Percentiles rank a stretch among this genome's conserved stretches.
Conservation (phyloP, 2,888 invertebrate genomes). For the Oscheius myriophilus region DNA sequence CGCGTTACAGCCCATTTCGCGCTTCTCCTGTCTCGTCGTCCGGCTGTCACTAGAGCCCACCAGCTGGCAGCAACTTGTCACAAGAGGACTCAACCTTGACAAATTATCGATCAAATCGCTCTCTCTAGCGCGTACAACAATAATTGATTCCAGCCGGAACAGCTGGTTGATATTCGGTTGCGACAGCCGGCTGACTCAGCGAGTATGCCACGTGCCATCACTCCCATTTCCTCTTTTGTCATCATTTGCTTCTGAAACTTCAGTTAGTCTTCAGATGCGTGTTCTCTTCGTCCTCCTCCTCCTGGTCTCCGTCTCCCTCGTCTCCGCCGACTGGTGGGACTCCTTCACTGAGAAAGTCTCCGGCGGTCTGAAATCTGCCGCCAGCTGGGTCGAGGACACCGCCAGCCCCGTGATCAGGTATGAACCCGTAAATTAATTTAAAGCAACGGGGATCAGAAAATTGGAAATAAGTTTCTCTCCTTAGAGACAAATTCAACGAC, state of each 20-base stretch:
- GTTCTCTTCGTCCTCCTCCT: conserved; percentile 14
- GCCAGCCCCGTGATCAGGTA: conserved; percentile 51
- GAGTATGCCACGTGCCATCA: neutral
- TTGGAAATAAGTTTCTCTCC: neutral
- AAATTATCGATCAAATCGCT: conserved; percentile 15
- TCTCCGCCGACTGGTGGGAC: conserved; percentile 59
- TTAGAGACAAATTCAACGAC: conserved; percentile 21
- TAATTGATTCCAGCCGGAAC: neutral
- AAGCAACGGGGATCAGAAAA: neutral
- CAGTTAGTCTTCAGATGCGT: conserved; percentile 7
- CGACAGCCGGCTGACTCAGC: conserved; percentile 1
- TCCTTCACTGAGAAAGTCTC: conserved; percentile 43
- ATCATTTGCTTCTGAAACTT: neutral
- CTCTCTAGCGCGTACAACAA: neutral
- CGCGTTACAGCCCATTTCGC: neutral
- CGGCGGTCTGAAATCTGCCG: conserved; percentile 41
- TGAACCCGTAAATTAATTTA: neutral
- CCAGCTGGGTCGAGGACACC: conserved; percentile 55
- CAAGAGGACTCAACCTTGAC: neutral
- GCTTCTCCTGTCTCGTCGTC: conserved; percentile 3
- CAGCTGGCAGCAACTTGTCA: conserved; percentile 4
- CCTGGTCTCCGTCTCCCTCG: conserved; percentile 26
- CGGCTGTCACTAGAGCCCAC: neutral
- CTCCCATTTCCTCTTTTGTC: neutral
- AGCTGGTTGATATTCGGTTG: conserved; percentile 1